phyloP scores from a whole-genome alignment of 2,113 vertebrate genomes.

The Anhinga rufa region DNA sequence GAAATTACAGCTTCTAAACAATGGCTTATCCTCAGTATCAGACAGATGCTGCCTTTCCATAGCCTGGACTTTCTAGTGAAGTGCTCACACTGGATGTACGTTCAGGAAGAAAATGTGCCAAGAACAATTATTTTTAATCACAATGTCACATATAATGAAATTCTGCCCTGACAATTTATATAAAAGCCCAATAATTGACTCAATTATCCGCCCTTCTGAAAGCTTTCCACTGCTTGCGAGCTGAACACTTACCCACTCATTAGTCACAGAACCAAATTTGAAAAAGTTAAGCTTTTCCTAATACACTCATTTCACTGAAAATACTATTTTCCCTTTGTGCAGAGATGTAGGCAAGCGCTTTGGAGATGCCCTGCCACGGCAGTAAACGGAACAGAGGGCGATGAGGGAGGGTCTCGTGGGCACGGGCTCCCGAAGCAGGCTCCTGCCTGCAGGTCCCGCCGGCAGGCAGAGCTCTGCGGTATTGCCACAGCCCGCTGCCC shows the following conservation, averaged over 20 bases:
- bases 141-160: slow-evolving; percentile 46
- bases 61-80: neutral
- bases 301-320: neutral
- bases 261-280: neutral
- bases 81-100: neutral
- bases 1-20: neutral
- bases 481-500: neutral
- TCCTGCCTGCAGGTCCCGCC: neutral
- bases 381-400: neutral
- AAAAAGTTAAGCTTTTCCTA: slow-evolving; percentile 1
- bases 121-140: slow-evolving; percentile 55
- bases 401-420: neutral
- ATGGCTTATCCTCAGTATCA: neutral
- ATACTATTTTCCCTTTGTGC: neutral
- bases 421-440: neutral
- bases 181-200: slow-evolving; percentile 47
- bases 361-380: neutral
- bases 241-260: neutral
- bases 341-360: neutral
- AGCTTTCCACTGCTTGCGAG: neutral
- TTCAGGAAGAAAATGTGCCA: slow-evolving; percentile 9
- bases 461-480: neutral
- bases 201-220: slow-evolving; percentile 51
- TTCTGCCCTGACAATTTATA: slow-evolving; percentile 45
- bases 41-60: neutral